Conservation (phyloP, 2,888 invertebrate genomes). For the Dusona sp. region DNA sequence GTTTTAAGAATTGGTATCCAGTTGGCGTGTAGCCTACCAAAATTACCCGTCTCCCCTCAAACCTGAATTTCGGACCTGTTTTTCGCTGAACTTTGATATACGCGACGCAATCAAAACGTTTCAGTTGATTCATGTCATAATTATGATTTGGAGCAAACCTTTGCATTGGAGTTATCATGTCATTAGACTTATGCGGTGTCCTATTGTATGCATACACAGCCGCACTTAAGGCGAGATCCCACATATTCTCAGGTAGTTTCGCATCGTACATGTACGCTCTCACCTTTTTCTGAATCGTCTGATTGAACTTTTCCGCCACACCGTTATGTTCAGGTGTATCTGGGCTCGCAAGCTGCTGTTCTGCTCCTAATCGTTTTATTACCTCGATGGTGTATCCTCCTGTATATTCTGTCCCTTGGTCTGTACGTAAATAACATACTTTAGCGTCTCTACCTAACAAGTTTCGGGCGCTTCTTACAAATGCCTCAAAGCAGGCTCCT, state of each 20-base stretch:
- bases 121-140: conserved; percentile 60
- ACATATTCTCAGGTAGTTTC: conserved; percentile 66
- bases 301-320: conserved; percentile 65
- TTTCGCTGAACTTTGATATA: conserved; percentile 54
- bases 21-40: conserved; percentile 58
- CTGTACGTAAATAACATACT: conserved; percentile 70
- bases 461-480: conserved; percentile 68
- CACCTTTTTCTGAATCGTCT: conserved; percentile 62
- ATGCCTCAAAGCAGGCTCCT: conserved; percentile 61
- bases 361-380: conserved; percentile 62
- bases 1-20: conserved; percentile 56
- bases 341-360: conserved; percentile 55
- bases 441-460: conserved; percentile 68
- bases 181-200: conserved; percentile 62
- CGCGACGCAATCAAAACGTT: conserved; percentile 63
- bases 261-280: conserved; percentile 62
- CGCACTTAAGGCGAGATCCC: conserved; percentile 65
- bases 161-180: conserved; percentile 58
- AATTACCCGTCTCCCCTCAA: conserved; percentile 39
- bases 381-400: conserved; percentile 68
- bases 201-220: conserved; percentile 68
- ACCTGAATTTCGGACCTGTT: conserved; percentile 58
- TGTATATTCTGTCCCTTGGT: conserved; percentile 70
- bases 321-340: conserved; percentile 67
- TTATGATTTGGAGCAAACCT: conserved; percentile 59